Base-by-base conservation (phyloP, 1,140 invertebrate genomes). In the Drosophila chauvacae region DNA sequence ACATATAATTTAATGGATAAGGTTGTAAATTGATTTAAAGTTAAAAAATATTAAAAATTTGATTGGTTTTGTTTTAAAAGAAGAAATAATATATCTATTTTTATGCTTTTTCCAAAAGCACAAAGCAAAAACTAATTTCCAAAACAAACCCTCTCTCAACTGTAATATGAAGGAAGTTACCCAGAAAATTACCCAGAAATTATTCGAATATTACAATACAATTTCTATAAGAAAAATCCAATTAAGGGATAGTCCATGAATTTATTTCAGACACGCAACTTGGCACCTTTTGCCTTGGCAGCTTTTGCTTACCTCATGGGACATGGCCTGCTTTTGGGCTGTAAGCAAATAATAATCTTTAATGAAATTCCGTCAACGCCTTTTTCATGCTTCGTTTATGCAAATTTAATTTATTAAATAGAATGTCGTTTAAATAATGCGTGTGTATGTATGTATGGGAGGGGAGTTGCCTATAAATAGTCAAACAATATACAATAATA, bases 241-340 rank as follows among this genome's bases (percentile, higher is more conserved):
- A 37, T 55, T 55, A 14, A 6, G 33, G 51, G 33, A 55, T 23
- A 23, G 55, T 10, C 55, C 55, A 16, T n/a, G 23, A 33, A 60
- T 42, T 18, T 23, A 26, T 16, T 14, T 13, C 2, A 9, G 20
- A 42, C 20, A 60, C 18, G 37, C 56, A 39, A 64, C n/a, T 28
- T 7, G 6, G 30, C 4, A 35, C 11, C 18, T 18, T 47, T 20
- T 20, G 42, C 42, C 20, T 44, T 47, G 7, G 20, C 20, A 23
- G 11, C 28, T 20, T 45, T 53, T 41, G 10, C 30, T 30, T 51
- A 61, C 41, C 37, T 51, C 28, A 58, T 39, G 42, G 65, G 13
- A 16, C 59, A 51, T 76, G 72, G 82, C 82, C 83, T 87, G 79
- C 83, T 86, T 82, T 87, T 72, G 18, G 82, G 83, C 82, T 69